Evolutionary conservation across 2,888 invertebrate genomes (phyloP), one percentile per base, ranked within the genome.

Genomic region (Mamestra brassicae): DNA sequence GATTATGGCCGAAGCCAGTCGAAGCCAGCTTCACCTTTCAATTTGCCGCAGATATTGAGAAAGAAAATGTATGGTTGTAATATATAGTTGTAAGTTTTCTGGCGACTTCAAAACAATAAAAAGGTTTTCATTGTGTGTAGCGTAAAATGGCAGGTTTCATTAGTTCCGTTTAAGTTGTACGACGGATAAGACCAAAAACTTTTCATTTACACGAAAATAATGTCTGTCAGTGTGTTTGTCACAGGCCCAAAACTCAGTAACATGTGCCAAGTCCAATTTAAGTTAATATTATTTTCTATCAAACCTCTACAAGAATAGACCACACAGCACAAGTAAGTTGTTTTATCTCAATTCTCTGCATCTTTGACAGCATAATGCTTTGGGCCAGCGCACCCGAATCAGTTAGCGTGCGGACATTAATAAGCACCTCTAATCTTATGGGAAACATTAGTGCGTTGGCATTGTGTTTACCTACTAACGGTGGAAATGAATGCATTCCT

Each of bases 401-500:
- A 72, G 71, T 81, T 81, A 81, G 69, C 76, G 69, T 62, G 15
- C 34, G 17, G 60, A 69, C 72, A 76, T 76, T 69, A 84, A 84
- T 80, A 70, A 72, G 26, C 69, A 63, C 58, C 60, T 78, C 67
- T 67, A 71, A 83, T 78, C 69, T 67, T 61, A 67, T 76, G 78
- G 70, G 78, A 80, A 80, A 76, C 58, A 74, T 7, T 54, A 75
- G 70, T 75, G 75, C 66, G n/a, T 17, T 42, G 3, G 55, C 60
- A 70, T 81, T 74, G 74, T 81, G 57, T 78, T n/a, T 63, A 34
- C n/a, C n/a, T 71, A 71, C 55, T 67, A 75, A 71, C 54, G 63
- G 61, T 68, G 67, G 62, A 83, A 83, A 79, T 81, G 74, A 83
- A 81, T 74, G 70, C 83, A 70, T 81, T 74, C 70, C 80, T 66